Evolutionary conservation across 2,113 vertebrate genomes (phyloP), one percentile per base, ranked within the genome.

Genomic region (Calonectris borealis): DNA sequence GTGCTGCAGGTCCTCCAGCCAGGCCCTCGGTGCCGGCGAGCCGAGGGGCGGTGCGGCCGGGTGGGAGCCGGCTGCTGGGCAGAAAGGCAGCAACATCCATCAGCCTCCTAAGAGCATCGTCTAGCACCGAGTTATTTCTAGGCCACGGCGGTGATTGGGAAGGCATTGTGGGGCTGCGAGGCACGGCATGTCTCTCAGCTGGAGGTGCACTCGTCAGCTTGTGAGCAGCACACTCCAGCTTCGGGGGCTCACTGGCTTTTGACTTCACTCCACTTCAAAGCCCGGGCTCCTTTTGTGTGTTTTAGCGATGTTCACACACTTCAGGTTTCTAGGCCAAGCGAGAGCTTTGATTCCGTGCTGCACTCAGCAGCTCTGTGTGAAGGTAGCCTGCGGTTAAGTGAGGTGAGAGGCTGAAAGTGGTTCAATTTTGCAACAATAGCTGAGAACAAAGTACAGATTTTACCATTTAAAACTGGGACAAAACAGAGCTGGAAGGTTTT

Each of bases 361-460:
- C 46, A 24, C 89, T 93, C 79, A 88, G 88, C 94, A 92, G 94
- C 93, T 73, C 93, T 77, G 86, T 6, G 0, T 76, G 64, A 62
- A 83, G 62, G 62, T 58, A 80, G 89, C 89, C 88, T 31, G 7
- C 1, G 11, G 88, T 91, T 91, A 83, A 93, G 83, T 89, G 91
- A 94, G 94, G 96, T 88, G 54, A 91, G 81, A 89, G 66, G 78
- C 86, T 95, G 81, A 86, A 94, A 97, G 84, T 62, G 89, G 83
- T 94, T 95, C 70, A 36, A 58, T 93, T 95, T 87, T 87, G 58
- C 94, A 95, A 85, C 91, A 93, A 55, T 29, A 86, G 70, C 86
- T 91, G 88, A 87, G 93, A 96, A 95, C 70, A 94, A 94, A 93
- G 91, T 70, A 85, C 36, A 61, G 70, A 80, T 94, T 96, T 89